A percentile compares a stretch with the other conserved stretches of the same genome.
Conservation (phyloP, 1,140 invertebrate genomes). For the Drosophila equinoxialis region DNA sequence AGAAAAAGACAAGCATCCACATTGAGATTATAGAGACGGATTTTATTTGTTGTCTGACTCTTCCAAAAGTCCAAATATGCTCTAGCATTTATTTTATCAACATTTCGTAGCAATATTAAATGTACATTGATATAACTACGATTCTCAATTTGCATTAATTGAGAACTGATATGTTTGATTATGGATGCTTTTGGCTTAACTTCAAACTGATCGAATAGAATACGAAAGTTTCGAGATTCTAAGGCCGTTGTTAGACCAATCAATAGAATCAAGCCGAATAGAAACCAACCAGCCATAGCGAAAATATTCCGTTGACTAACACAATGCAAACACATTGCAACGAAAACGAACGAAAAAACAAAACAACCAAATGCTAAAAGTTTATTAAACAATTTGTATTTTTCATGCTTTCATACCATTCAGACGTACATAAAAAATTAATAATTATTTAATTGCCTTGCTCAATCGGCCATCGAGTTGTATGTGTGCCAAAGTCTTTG, state of each 20-base stretch:
- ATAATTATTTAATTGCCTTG: constrained; percentile 4
- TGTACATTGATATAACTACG: constrained; percentile 19
- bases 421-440: background rate
- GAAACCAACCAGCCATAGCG: background rate
- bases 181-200: constrained; percentile 14
- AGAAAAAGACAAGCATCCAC: constrained; percentile 44
- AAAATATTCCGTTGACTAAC: background rate
- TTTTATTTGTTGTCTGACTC: constrained; percentile 19
- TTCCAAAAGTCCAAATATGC: constrained; percentile 37
- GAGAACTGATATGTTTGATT: background rate
- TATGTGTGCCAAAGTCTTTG: constrained; percentile 41
- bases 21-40: constrained; percentile 38
- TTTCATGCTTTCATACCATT: background rate
- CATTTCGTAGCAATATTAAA: constrained; percentile 16
- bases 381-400: constrained; percentile 2
- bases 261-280: background rate
- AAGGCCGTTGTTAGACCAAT: background rate
- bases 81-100: constrained; percentile 27
- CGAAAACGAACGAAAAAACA: background rate
- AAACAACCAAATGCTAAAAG: background rate
- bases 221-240: constrained; percentile 25
- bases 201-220: constrained; percentile 30
- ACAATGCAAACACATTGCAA: background rate
- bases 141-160: constrained; percentile 28
- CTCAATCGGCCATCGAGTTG: constrained; percentile 40